phyloP scores from a whole-genome alignment of 2,888 invertebrate species.

The Litoditis marina region DNA sequence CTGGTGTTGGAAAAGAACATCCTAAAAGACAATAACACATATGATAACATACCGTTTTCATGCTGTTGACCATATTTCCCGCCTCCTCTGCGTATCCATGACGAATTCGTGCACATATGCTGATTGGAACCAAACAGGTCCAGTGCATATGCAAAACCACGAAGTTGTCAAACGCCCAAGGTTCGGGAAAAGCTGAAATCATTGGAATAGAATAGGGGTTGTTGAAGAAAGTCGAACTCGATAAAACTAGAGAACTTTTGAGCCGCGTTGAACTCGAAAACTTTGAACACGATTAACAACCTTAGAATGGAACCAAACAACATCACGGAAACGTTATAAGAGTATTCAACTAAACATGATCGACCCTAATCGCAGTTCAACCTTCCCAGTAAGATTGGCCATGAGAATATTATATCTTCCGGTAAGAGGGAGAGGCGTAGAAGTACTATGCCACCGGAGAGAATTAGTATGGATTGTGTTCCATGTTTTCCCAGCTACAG shows the following conservation, averaged over 20 bases:
- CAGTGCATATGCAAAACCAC: constrained; percentile 19
- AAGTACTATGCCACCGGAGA: too few relatives aligned
- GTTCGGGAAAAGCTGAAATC: constrained; percentile 30
- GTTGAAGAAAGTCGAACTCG: background rate
- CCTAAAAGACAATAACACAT: background rate
- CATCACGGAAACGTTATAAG: too few relatives aligned
- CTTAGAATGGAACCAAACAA: too few relatives aligned
- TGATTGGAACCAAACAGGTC: constrained; percentile 6
- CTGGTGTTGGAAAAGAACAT: background rate
- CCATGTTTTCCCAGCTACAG: too few relatives aligned
- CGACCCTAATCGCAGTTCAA: background rate
- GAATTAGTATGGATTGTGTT: too few relatives aligned
- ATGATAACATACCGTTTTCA: constrained; percentile 17
- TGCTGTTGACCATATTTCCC: constrained; percentile 18
- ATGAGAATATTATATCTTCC: too few relatives aligned
- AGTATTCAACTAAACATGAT: too few relatives aligned
- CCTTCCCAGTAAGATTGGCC: too few relatives aligned
- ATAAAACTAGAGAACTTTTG: too few relatives aligned
- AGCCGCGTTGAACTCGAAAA: too few relatives aligned
- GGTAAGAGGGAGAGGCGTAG: too few relatives aligned
- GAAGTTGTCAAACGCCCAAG: constrained; percentile 35
- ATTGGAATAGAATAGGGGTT: background rate
- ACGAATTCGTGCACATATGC: constrained; percentile 14
- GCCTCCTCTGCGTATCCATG: constrained; percentile 20
- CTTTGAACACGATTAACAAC: too few relatives aligned